A percentile compares a stretch with the other conserved stretches of the same genome.
Conservation (phyloP, 2,888 invertebrate species). For the Lepidocyrtoides sp. region DNA sequence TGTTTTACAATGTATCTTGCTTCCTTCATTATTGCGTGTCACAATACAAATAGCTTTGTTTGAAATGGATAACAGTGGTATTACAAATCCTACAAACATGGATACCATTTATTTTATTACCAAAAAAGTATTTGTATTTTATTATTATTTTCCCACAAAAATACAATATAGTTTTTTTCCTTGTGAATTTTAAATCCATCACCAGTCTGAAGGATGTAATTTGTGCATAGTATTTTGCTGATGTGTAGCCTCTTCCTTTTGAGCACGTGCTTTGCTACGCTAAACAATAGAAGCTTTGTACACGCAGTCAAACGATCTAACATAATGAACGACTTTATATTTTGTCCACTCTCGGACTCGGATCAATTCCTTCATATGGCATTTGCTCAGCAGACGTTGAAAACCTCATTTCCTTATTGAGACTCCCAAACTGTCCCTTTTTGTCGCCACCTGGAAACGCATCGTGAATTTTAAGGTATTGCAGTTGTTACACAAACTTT, state of each 20-base stretch:
- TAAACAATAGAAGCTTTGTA: too few relatives aligned
- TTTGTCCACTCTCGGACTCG: too few relatives aligned
- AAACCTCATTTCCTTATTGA: not conserved
- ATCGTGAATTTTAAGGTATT: constrained; percentile 29
- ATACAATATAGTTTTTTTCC: too few relatives aligned
- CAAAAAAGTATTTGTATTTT: not conserved
- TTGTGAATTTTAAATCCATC: too few relatives aligned
- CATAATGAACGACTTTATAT: too few relatives aligned
- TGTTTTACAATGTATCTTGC: constrained; percentile 75
- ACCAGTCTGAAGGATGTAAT: too few relatives aligned
- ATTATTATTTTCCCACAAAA: not conserved
- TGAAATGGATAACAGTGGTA: not conserved
- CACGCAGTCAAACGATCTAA: too few relatives aligned
- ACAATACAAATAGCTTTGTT: not conserved
- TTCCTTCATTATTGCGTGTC: constrained; percentile 71
- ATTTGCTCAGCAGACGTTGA: not conserved
- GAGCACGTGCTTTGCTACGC: too few relatives aligned
- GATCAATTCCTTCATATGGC: too few relatives aligned
- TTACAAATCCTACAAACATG: not conserved
- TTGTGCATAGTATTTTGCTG: too few relatives aligned
- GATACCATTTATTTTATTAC: not conserved
- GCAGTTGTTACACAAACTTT: not conserved
- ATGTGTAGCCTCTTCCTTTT: too few relatives aligned
- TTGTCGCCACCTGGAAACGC: not conserved
- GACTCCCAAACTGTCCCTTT: not conserved